Evolutionary conservation across 1,140 invertebrate genomes (phyloP).

Genomic region (Drosophila pectinifera): DNA sequence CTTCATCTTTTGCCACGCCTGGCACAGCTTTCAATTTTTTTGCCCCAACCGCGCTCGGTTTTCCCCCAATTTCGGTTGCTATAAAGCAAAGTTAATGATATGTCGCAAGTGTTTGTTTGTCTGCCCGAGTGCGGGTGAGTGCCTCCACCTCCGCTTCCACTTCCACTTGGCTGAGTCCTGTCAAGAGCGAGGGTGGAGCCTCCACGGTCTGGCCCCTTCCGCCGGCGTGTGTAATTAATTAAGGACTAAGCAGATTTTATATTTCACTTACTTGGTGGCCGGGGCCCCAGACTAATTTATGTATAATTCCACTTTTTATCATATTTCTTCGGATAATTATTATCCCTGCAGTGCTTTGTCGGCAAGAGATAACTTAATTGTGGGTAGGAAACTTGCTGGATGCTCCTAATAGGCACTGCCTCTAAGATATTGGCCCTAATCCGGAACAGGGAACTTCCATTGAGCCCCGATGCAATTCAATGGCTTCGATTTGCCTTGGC

Average conservation of each 20-base stretch:
- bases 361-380: constrained; percentile 35
- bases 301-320: constrained; percentile 21
- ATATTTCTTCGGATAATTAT: constrained; percentile 35
- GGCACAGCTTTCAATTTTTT: constrained; percentile 48
- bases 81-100: constrained; percentile 79
- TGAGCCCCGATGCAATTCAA: constrained; percentile 23
- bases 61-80: constrained; percentile 40
- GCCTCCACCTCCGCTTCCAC: constrained; percentile 17
- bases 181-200: constrained; percentile 12
- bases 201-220: background rate
- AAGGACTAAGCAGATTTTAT: constrained; percentile 56
- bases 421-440: constrained; percentile 7
- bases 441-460: constrained; percentile 3
- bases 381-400: background rate
- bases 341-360: constrained; percentile 21
- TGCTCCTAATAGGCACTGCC: background rate
- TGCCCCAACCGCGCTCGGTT: background rate
- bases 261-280: constrained; percentile 34
- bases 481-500: constrained; percentile 38
- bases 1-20: constrained; percentile 52
- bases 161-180: constrained; percentile 45
- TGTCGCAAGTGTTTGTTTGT: constrained; percentile 63
- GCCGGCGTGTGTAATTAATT: constrained; percentile 67
- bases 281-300: constrained; percentile 44
- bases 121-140: constrained; percentile 22